These are phyloP conservation scores for Callithrix jacchus DNA, from an alignment of 2,113 vertebrate genomes.

Conservation along the genomic window DNA sequence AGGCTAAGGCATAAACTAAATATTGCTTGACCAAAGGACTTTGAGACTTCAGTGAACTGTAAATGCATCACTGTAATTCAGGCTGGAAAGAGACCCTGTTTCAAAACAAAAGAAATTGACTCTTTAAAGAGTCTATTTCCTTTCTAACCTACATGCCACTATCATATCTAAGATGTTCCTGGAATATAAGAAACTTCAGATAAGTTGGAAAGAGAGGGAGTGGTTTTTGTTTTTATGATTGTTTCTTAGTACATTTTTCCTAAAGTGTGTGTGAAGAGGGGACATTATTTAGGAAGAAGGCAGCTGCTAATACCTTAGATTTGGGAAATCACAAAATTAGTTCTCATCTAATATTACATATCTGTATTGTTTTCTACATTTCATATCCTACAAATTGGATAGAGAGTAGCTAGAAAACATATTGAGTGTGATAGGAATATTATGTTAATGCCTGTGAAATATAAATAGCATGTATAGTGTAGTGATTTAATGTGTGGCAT, in stretches of 20 bases:
- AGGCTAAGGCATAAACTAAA: no score
- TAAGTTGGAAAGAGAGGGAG: not conserved
- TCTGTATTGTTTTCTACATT: not conserved
- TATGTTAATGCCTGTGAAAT: not conserved
- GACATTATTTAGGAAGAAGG: not conserved
- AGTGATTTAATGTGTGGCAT: not conserved
- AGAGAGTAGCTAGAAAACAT: not conserved
- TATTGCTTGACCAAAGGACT: no score
- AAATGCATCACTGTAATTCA: no score
- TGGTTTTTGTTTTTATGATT: not conserved
- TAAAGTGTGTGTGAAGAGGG: not conserved
- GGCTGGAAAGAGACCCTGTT: no score
- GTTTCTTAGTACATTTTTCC: not conserved
- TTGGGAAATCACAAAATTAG: not conserved
- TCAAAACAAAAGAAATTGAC: not conserved
- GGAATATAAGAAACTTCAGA: not conserved
- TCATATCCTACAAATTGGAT: not conserved
- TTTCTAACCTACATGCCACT: not conserved
- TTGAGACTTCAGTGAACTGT: no score
- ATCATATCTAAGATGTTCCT: not conserved
- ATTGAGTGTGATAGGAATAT: not conserved
- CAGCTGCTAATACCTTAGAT: not conserved
- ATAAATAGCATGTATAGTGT: not conserved
- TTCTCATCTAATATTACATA: not conserved
- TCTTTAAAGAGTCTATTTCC: not conserved